Evolutionary conservation across 1,140 invertebrate species (phyloP).

Genomic region (Mesaphorura yosii): DNA sequence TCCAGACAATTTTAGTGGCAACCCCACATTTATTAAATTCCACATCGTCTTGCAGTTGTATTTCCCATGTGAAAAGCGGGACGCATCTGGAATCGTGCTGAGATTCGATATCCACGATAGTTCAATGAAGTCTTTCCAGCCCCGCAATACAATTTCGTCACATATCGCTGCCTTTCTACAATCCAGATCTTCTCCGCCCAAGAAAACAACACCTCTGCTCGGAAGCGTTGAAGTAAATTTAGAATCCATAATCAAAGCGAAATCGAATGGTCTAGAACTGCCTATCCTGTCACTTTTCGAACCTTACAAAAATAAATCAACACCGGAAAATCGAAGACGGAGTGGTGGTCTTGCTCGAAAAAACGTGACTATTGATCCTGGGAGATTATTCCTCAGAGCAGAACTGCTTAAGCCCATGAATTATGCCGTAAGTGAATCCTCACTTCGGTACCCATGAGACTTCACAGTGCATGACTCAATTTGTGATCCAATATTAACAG

Average conservation of each 20-base stretch:
- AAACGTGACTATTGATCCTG: too few relatives aligned
- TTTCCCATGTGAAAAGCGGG: conserved; percentile 5
- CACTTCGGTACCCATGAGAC: neutral
- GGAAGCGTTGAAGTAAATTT: conserved; percentile 8
- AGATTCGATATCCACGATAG: conserved; percentile 9
- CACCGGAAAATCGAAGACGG: neutral
- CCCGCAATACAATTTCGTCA: too few relatives aligned
- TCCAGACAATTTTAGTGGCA: too few relatives aligned
- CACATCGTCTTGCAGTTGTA: neutral
- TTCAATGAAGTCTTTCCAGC: neutral
- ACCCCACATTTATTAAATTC: too few relatives aligned
- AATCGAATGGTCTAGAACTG: neutral
- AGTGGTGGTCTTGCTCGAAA: too few relatives aligned
- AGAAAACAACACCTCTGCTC: neutral
- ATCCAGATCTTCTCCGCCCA: too few relatives aligned
- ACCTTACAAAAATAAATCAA: conserved; percentile 9
- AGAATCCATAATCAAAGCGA: neutral
- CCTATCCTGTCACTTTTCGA: neutral
- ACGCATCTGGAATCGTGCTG: conserved; percentile 1
- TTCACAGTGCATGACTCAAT: neutral
- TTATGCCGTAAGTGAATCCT: conserved; percentile 4
- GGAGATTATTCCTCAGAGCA: conserved; percentile 2
- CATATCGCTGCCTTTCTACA: too few relatives aligned
- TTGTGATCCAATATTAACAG: neutral
- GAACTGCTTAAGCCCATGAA: conserved; percentile 3